phyloP scores from a whole-genome alignment of 2,888 invertebrate genomes.

The Thelaira solivaga region DNA sequence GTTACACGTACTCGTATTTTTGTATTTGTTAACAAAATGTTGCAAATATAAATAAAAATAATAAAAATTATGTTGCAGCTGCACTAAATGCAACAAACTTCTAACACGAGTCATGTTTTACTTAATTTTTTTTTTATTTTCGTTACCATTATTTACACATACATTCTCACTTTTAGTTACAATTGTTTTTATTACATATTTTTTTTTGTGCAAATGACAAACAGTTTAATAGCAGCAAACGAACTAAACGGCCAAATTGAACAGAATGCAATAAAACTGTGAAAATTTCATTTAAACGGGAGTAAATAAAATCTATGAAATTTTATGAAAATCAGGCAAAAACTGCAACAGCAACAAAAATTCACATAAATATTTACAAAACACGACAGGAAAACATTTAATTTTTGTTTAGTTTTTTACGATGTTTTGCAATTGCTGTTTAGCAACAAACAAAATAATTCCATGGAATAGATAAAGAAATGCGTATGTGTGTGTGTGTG shows the following conservation, averaged over 20 bases:
- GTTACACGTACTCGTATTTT: no score
- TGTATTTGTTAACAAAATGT: conserved; percentile 13
- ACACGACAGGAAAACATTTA: conserved; percentile 60
- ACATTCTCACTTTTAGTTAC: not conserved
- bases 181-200: not conserved
- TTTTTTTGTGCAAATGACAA: conserved; percentile 12
- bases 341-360: not conserved
- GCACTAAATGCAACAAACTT: conserved; percentile 56
- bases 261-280: conserved; percentile 8
- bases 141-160: conserved; percentile 1
- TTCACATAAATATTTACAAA: conserved; percentile 51
- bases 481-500: not conserved
- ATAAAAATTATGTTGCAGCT: conserved; percentile 52
- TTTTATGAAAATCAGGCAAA: not conserved
- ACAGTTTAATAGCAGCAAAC: conserved; percentile 5
- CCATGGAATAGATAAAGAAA: conserved; percentile 3
- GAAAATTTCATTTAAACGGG: conserved; percentile 37
- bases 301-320: conserved; percentile 34
- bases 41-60: not conserved
- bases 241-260: not conserved
- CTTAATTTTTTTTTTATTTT: not conserved
- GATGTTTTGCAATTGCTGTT: conserved; percentile 21
- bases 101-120: conserved; percentile 57
- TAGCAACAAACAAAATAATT: conserved; percentile 38
- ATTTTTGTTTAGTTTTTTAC: conserved; percentile 26